Base-by-base conservation (phyloP, 2,797 vertebrate genomes). In the Crenichthys baileyi region DNA sequence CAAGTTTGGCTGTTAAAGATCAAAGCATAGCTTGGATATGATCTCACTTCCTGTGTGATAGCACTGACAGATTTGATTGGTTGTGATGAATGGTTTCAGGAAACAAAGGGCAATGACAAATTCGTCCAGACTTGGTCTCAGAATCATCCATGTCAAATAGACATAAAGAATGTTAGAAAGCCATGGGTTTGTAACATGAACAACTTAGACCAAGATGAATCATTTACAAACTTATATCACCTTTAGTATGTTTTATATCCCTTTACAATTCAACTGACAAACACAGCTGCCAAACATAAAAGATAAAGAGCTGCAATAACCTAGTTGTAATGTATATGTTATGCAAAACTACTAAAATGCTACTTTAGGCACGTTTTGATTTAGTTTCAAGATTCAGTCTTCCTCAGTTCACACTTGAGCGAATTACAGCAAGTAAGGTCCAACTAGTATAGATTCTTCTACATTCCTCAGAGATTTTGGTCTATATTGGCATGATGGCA, bases 41-140 rank as follows among this genome's bases (percentile, higher is more conserved):
- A 70, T 26, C 67, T 70, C 41, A 70, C 67, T 48, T 70, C 67
- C 67, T 70, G 41, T 70, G 13, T 48, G 67, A 46, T 26, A 46
- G 67, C 8, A 24, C 3, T 7, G 24, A 70, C 13, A 46, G 41
- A 26, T 70, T 15, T 26, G 67, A 70, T 70, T 70, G 67, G 67
- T 24, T 24, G 41, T 70, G 67, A 70, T 26, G 24, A 70, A 48
- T 12, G 0, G 22, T 26, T 46, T 16, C 41, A 70, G 67, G 41
- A 70, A 44, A 46, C 22, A 6, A 46, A 46, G 13, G 6, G 6
- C 1, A 36, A 68, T 68, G 65, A 1, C 12, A n/a, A 15, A 68
- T n/a, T 46, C 7, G 20, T 44, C 24, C 13, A 44, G 39, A 22
- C 13, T 13, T 12, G 44, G 39, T 44, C 20, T 20, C 18, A 39